Evolutionary conservation across 2,113 vertebrate species (phyloP).

Genomic region (Sciurus niger): DNA sequence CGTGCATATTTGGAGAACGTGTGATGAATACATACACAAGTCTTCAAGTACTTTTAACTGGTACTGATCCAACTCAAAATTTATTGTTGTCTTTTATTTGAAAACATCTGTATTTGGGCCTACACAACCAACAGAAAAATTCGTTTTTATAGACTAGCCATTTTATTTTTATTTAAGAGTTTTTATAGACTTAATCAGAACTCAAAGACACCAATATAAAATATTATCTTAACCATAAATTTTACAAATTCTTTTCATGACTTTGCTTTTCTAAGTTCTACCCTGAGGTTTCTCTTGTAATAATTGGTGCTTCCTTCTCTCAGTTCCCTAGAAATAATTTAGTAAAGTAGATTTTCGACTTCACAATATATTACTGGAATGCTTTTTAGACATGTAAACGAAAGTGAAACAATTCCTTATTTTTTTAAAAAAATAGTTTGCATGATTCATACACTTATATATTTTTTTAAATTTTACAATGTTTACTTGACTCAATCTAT

Average conservation of each 20-base stretch:
- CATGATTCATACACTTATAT: not conserved
- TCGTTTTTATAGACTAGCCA: not conserved
- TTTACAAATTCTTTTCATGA: not conserved
- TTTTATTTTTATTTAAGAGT: not conserved
- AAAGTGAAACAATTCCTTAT: not conserved
- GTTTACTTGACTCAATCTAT: not conserved
- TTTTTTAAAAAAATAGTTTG: not conserved
- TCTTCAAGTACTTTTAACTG: constrained; percentile 14
- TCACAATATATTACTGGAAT: not conserved
- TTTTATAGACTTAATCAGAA: constrained; percentile 9
- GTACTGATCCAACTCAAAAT: constrained; percentile 12
- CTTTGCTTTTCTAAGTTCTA: not conserved
- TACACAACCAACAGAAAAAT: not conserved
- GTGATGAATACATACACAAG: not conserved
- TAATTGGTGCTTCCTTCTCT: not conserved
- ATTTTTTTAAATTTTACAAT: not conserved
- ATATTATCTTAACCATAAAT: not conserved
- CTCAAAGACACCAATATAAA: not conserved
- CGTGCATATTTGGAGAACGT: not conserved
- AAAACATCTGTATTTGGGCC: constrained; percentile 36
- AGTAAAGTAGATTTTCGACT: not conserved
- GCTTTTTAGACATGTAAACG: not conserved
- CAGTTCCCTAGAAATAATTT: not conserved
- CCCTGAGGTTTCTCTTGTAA: not conserved
- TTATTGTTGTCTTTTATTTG: constrained; percentile 11